Percentiles rank a stretch among this genome's conserved stretches.
Evolutionary conservation across 2,888 invertebrate genomes (phyloP).

Genomic region (Campoplex capitator): DNA sequence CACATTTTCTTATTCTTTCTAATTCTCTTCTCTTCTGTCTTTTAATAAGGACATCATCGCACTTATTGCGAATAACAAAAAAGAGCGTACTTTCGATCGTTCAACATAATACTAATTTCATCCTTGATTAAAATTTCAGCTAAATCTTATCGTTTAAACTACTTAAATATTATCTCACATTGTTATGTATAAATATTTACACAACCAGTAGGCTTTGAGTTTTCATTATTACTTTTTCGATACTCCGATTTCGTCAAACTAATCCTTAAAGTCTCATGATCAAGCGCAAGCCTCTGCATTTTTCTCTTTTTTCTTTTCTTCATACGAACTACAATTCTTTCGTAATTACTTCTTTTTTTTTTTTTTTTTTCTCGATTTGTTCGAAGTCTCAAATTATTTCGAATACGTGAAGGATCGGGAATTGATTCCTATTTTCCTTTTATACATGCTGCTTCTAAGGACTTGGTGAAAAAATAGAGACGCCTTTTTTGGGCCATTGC

Average conservation of each 20-base stretch:
- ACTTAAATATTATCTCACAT: constrained; percentile 66
- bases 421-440: constrained; percentile 42
- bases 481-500: constrained; percentile 39
- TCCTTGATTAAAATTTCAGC: constrained; percentile 54
- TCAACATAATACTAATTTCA: constrained; percentile 41
- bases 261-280: constrained; percentile 51
- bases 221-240: not conserved
- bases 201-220: constrained; percentile 47
- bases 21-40: not conserved
- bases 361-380: constrained; percentile 45
- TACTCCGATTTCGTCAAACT: constrained; percentile 31
- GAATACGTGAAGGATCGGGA: constrained; percentile 66
- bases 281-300: constrained; percentile 30
- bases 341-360: constrained; percentile 11
- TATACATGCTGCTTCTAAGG: constrained; percentile 42
- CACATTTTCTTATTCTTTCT: not conserved
- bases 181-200: constrained; percentile 67
- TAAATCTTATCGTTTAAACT: constrained; percentile 54
- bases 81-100: constrained; percentile 41
- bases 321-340: constrained; percentile 39
- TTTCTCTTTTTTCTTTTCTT: not conserved
- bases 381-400: constrained; percentile 36
- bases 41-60: not conserved
- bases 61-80: constrained; percentile 32
- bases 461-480: constrained; percentile 70